A percentile compares a stretch with the other conserved stretches of the same genome.
These are phyloP conservation scores for Spilarctia lutea DNA, from an alignment of 2,888 invertebrate species.

Conservation along the genomic window DNA sequence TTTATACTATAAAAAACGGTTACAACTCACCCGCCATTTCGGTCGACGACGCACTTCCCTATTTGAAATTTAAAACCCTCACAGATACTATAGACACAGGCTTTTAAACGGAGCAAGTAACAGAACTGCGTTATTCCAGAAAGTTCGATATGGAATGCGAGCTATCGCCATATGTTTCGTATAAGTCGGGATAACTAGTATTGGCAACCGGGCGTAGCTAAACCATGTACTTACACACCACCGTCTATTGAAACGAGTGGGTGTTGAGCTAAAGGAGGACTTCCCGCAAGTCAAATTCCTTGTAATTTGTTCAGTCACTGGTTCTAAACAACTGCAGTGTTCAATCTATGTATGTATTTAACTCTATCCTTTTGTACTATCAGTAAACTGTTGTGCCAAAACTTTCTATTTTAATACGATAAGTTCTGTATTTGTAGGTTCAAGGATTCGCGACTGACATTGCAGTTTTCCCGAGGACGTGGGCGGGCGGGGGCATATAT, in stretches of 20 bases:
- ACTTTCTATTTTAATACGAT: conserved; percentile 12
- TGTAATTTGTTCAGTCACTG: conserved; percentile 19
- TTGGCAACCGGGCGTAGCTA: conserved; percentile 57
- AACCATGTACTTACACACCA: conserved; percentile 49
- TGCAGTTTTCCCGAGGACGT: conserved; percentile 61
- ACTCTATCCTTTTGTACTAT: not conserved
- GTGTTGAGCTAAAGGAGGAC: conserved; percentile 30
- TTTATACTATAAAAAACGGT: conserved; percentile 33
- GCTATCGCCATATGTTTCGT: conserved; percentile 78
- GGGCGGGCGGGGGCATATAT: conserved; percentile 64
- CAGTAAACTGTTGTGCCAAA: conserved; percentile 7
- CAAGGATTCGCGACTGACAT: conserved; percentile 66
- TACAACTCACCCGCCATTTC: conserved; percentile 51
- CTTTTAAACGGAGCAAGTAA: conserved; percentile 62
- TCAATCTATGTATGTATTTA: conserved; percentile 1
- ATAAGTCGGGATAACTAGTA: conserved; percentile 65
- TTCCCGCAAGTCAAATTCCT: conserved; percentile 27
- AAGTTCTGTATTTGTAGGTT: conserved; percentile 53
- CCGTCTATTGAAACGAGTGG: conserved; percentile 49
- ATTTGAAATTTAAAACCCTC: conserved; percentile 26
- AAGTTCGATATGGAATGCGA: conserved; percentile 69
- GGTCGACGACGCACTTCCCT: conserved; percentile 31
- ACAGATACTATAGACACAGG: conserved; percentile 48
- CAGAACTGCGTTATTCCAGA: conserved; percentile 75
- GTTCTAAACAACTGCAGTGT: conserved; percentile 13